Conservation (phyloP, 2,113 vertebrate species). For the Pseudorhombus dupliciocellatus region DNA sequence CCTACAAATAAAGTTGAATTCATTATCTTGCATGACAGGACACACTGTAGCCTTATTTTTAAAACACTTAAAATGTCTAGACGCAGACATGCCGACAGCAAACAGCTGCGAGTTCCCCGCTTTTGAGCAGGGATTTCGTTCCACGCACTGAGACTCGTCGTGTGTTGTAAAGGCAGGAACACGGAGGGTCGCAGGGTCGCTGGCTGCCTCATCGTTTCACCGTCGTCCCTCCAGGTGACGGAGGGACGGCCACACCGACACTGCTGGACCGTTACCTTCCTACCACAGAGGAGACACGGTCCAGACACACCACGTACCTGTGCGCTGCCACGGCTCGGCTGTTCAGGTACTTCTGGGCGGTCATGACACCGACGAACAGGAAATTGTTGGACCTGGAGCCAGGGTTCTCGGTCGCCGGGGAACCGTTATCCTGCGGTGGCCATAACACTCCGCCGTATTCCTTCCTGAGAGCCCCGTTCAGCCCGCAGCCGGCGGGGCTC, state of each 20-base stretch:
- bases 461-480: conserved; percentile 61
- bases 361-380: conserved; percentile 96
- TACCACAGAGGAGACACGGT: not conserved
- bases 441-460: conserved; percentile 75
- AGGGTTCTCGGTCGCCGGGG: conserved; percentile 63
- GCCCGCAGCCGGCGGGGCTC: conserved; percentile 69
- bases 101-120: no score
- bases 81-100: no score
- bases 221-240: no score
- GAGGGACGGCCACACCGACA: not conserved
- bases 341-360: conserved; percentile 95
- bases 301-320: conserved; percentile 79
- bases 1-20: no score
- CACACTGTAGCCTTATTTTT: no score
- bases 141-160: no score
- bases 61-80: no score
- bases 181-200: no score
- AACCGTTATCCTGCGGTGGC: conserved; percentile 66
- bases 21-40: no score
- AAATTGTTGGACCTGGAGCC: conserved; percentile 81
- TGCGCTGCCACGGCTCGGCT: conserved; percentile 91
- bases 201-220: no score
- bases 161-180: no score
- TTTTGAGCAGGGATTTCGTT: no score
- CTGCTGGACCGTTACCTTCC: not conserved